Evolutionary conservation across 2,113 vertebrate genomes (phyloP).

Genomic region (Paradoxurus hermaphroditus): DNA sequence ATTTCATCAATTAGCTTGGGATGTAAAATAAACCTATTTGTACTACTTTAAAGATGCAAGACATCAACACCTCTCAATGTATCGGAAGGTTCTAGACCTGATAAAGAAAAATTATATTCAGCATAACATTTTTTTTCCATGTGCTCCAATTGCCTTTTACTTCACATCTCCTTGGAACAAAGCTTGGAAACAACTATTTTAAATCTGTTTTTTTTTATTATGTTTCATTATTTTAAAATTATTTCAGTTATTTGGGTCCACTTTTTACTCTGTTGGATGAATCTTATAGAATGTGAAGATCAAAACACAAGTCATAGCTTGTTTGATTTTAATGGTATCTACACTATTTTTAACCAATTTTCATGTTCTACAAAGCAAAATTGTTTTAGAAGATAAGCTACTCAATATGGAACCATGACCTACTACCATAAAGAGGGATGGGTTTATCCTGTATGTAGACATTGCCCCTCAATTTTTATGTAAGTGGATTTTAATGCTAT

Average conservation of each 20-base stretch:
- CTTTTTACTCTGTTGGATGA: neutral
- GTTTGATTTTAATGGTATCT: neutral
- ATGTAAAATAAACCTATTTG: neutral
- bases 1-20: neutral
- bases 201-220: neutral
- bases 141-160: neutral
- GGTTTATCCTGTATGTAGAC: neutral
- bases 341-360: neutral
- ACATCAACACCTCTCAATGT: neutral
- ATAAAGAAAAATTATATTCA: neutral
- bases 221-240: neutral
- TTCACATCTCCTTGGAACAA: neutral
- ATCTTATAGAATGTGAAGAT: neutral
- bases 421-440: neutral
- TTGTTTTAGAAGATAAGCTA: neutral
- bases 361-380: neutral
- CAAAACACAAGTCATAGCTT: neutral
- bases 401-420: neutral
- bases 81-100: neutral
- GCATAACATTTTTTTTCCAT: neutral
- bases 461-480: neutral
- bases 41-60: neutral
- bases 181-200: neutral
- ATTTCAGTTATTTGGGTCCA: neutral
- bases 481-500: neutral